These are phyloP conservation scores for Hydrolagus colliei DNA, from an alignment of 2,797 vertebrate species.

Conservation along the genomic window DNA sequence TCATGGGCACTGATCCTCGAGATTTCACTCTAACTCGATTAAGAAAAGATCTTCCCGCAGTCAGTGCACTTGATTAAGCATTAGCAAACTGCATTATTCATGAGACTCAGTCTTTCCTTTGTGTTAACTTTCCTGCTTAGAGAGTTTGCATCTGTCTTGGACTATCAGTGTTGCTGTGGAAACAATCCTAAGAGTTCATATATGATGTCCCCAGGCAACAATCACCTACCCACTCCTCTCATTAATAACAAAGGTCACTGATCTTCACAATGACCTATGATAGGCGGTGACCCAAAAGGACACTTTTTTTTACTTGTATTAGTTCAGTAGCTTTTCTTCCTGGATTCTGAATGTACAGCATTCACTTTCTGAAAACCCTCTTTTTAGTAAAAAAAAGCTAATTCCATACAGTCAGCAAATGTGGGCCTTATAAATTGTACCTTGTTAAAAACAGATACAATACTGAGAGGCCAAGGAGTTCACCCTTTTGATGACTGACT, in stretches of 20 bases:
- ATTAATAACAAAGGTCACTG: slow-evolving; percentile 33
- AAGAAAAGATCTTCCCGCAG: slow-evolving; percentile 32
- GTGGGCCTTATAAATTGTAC: too few species aligned
- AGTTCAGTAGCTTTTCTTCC: background rate
- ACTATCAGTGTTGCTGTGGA: slow-evolving; percentile 35
- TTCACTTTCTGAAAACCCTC: background rate
- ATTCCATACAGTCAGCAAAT: too few species aligned
- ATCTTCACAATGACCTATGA: background rate
- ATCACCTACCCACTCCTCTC: slow-evolving; percentile 34
- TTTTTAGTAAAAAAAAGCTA: too few species aligned
- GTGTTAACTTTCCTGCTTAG: slow-evolving; percentile 33
- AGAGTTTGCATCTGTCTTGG: slow-evolving; percentile 36
- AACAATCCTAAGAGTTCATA: background rate
- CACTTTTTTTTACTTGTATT: background rate
- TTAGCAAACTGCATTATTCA: slow-evolving; percentile 28
- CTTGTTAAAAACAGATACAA: too few species aligned
- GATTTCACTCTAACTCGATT: slow-evolving; percentile 30
- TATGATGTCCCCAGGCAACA: slow-evolving; percentile 38
- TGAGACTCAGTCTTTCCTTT: slow-evolving; percentile 17
- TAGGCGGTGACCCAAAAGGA: background rate
- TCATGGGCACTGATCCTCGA: too few species aligned
- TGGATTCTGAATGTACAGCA: background rate
- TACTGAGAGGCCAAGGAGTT: too few species aligned
- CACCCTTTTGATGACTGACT: too few species aligned
- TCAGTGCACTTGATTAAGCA: slow-evolving; percentile 38